These are phyloP conservation scores for Leucosticte australis DNA, from an alignment of 2,113 vertebrate species.

Conservation along the genomic window DNA sequence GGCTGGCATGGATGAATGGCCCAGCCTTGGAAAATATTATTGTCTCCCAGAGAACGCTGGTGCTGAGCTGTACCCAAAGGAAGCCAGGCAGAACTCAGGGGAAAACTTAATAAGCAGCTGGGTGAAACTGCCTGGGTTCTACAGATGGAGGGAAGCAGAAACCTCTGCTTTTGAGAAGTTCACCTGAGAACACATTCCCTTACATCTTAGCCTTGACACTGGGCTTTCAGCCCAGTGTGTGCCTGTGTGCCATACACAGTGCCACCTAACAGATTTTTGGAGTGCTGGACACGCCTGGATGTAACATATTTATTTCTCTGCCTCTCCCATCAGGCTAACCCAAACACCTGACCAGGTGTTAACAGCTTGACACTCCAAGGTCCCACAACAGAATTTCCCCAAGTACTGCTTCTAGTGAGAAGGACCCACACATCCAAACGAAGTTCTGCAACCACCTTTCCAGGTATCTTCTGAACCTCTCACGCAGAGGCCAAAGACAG, in stretches of 20 bases:
- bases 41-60: not conserved
- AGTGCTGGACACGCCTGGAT: accelerated
- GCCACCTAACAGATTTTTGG: not conserved
- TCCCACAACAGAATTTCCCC: not conserved
- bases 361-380: not conserved
- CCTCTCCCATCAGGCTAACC: not conserved
- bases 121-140: not conserved
- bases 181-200: not conserved
- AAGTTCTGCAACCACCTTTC: not conserved
- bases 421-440: not conserved
- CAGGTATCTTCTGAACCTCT: not conserved
- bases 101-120: not conserved
- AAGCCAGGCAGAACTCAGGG: not conserved
- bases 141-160: not conserved
- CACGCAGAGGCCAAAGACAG: not conserved
- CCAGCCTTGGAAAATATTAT: conserved; percentile 46
- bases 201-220: not conserved
- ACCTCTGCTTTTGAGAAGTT: not conserved
- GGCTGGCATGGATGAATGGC: not conserved
- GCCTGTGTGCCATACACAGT: not conserved
- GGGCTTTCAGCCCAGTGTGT: not conserved
- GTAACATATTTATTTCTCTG: not conserved
- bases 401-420: not conserved
- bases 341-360: not conserved
- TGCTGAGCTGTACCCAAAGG: not conserved